phyloP scores from a whole-genome alignment of 2,888 invertebrate species.

The Monochamus alternatus region DNA sequence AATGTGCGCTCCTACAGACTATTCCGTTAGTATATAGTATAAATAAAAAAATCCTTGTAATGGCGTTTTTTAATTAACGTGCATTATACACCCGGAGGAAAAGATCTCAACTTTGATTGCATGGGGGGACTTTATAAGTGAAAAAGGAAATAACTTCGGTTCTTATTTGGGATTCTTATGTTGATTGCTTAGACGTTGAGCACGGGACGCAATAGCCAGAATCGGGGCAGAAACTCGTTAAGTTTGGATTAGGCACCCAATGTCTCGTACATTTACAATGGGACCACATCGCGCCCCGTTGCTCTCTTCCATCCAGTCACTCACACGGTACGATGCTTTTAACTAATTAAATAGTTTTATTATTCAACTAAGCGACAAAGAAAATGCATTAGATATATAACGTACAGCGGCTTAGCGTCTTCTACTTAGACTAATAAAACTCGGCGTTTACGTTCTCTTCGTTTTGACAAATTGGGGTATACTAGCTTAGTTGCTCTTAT shows the following conservation, averaged over 20 bases:
- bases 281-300: slow-evolving; percentile 46
- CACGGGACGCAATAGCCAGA: slow-evolving; percentile 56
- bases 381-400: slow-evolving; percentile 44
- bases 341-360: slow-evolving; percentile 65
- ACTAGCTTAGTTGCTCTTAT: background rate
- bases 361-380: slow-evolving; percentile 50
- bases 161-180: slow-evolving; percentile 67
- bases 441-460: slow-evolving; percentile 18
- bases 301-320: slow-evolving; percentile 55
- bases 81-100: slow-evolving; percentile 40
- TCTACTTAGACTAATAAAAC: slow-evolving; percentile 24
- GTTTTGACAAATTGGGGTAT: slow-evolving; percentile 21
- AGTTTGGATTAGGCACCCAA: slow-evolving; percentile 69
- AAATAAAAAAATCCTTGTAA: slow-evolving; percentile 32
- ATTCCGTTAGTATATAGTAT: background rate
- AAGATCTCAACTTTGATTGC: slow-evolving; percentile 37
- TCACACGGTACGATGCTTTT: slow-evolving; percentile 62
- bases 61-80: slow-evolving; percentile 42
- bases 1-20: background rate
- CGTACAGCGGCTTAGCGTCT: slow-evolving; percentile 32
- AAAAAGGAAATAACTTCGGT: slow-evolving; percentile 66
- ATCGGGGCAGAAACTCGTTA: slow-evolving; percentile 68
- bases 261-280: slow-evolving; percentile 62
- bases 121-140: slow-evolving; percentile 62
- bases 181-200: slow-evolving; percentile 64